Conservation (phyloP, 2,888 invertebrate genomes). For the Acholoe squamosa region DNA sequence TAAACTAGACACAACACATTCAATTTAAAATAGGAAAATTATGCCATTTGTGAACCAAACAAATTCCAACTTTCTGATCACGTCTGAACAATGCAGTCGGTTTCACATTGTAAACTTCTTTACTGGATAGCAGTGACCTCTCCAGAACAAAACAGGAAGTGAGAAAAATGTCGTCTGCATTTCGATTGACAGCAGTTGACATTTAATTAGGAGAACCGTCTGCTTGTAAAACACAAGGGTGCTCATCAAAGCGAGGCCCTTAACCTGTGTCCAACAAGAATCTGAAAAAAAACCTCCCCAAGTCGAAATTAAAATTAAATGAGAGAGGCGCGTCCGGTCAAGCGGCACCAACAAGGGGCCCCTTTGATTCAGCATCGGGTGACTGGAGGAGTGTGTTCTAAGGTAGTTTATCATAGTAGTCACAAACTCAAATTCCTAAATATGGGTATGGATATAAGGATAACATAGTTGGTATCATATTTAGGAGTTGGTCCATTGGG, state of each 20-base stretch:
- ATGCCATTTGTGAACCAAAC: too few species aligned
- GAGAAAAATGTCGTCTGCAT: too few species aligned
- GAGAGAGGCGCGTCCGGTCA: background rate
- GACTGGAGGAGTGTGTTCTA: background rate
- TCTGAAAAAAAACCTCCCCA: background rate
- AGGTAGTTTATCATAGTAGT: background rate
- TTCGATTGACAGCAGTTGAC: background rate
- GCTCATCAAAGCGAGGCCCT: slow-evolving; percentile 5
- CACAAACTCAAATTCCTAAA: background rate
- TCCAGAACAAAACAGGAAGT: too few species aligned
- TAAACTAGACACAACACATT: too few species aligned
- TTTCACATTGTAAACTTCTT: too few species aligned
- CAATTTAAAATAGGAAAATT: too few species aligned
- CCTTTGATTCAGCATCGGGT: slow-evolving; percentile 2
- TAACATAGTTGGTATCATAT: background rate
- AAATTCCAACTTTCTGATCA: too few species aligned
- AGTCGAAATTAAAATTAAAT: slow-evolving; percentile 18
- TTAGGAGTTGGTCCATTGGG: background rate
- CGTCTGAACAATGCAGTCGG: too few species aligned
- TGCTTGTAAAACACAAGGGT: background rate
- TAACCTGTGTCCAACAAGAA: slow-evolving; percentile 14
- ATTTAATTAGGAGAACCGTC: background rate
- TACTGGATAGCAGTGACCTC: too few species aligned
- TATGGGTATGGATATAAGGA: background rate
- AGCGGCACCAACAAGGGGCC: background rate